Percentiles rank a stretch among this genome's conserved stretches.
Evolutionary conservation across 2,797 vertebrate species (phyloP).

Genomic region (Lophius americanus): DNA sequence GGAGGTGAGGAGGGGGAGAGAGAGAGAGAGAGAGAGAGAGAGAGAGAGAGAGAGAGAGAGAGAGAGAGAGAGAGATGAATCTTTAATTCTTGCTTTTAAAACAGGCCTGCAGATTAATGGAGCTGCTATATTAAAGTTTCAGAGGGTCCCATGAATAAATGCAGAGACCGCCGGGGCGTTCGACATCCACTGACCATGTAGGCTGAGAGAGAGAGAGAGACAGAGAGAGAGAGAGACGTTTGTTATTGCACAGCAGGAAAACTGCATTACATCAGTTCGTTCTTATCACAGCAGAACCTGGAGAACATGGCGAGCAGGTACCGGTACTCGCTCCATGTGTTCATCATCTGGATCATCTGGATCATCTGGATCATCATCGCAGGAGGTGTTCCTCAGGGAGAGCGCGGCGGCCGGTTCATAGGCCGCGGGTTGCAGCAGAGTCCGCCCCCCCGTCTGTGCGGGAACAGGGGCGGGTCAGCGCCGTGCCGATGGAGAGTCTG

Average conservation of each 20-base stretch:
- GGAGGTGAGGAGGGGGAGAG: neutral
- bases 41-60: neutral
- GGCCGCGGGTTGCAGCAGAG: too few relatives aligned
- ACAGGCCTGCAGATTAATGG: constrained; percentile 68
- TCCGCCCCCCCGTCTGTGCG: too few relatives aligned
- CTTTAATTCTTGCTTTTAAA: constrained; percentile 78
- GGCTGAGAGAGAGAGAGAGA: constrained; percentile 9
- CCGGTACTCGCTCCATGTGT: too few relatives aligned
- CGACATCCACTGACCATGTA: constrained; percentile 6
- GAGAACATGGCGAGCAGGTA: too few relatives aligned
- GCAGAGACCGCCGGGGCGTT: constrained; percentile 17
- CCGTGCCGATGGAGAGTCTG: too few relatives aligned
- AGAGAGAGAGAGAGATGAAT: constrained; percentile 49
- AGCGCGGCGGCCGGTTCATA: too few relatives aligned
- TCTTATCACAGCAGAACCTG: too few relatives aligned
- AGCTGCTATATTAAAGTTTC: constrained; percentile 65
- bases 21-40: neutral
- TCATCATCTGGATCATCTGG: too few relatives aligned
- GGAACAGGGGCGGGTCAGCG: too few relatives aligned
- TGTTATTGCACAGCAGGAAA: neutral
- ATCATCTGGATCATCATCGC: too few relatives aligned
- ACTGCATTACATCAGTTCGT: neutral
- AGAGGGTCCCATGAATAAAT: constrained; percentile 52
- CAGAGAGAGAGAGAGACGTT: neutral
- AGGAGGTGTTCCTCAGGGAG: too few relatives aligned